Percentiles rank a stretch among this genome's conserved stretches.
Evolutionary conservation across 2,113 vertebrate species (phyloP).

Genomic region (Myotis davidii): DNA sequence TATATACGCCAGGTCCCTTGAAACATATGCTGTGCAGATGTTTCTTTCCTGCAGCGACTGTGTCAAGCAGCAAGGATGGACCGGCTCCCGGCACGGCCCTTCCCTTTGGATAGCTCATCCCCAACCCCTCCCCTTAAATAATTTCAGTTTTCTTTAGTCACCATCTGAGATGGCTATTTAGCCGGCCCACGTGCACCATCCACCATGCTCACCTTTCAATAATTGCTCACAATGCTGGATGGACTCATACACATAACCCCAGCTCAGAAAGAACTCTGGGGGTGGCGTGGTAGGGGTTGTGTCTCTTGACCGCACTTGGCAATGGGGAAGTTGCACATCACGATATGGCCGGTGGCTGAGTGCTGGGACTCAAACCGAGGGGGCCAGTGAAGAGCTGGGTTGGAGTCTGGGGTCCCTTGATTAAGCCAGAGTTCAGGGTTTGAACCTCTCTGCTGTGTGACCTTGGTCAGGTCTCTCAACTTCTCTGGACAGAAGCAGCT

Average conservation of each 20-base stretch:
- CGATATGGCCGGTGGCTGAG: not conserved
- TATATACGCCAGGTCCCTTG: no score
- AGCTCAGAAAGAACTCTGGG: not conserved
- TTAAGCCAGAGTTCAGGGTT: not conserved
- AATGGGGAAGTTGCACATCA: not conserved
- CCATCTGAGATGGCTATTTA: no score
- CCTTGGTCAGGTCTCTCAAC: not conserved
- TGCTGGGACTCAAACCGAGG: not conserved
- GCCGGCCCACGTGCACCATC: no score
- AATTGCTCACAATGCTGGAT: not conserved
- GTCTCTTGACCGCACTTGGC: no score
- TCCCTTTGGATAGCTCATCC: no score
- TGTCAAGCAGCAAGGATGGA: no score
- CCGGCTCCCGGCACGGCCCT: no score
- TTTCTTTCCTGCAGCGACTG: no score
- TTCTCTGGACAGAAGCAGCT: not conserved
- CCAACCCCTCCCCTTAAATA: no score
- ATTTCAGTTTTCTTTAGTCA: no score
- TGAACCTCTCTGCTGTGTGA: not conserved
- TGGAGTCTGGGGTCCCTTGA: not conserved
- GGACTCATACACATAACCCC: not conserved
- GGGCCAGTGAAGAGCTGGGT: not conserved
- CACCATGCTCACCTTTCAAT: no score
- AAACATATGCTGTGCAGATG: no score
- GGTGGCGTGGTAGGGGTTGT: not conserved